Base-by-base conservation (phyloP, 2,113 vertebrate genomes). In the Ia io region DNA sequence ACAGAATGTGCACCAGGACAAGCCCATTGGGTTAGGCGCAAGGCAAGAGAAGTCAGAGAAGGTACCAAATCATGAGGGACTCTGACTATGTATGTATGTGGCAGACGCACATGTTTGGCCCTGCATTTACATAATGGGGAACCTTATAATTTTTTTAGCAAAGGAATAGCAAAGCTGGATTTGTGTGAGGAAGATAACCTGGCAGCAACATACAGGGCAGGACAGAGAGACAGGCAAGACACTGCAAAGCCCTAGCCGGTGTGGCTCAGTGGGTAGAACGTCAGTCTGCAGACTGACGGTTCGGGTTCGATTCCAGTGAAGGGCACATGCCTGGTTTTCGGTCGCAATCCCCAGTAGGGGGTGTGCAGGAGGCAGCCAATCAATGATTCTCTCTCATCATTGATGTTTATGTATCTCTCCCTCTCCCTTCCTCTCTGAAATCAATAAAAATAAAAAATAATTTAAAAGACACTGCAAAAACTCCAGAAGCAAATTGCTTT, bases 131-230 rank as follows among this genome's bases (percentile, higher is more conserved):
- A 51, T 11, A 83, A 42, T 16, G 44, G 32, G 17, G 22, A 94
- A 76, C 4, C 25, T 44, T 63, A 51, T 23, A 63, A 28, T 44
- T 69, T 90, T 85, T 69, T 76, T 49, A 70, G 84, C 25, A 67
- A 88, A 92, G 22, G 28, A 92, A 84, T 13, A 92, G 47, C 35
- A 79, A 95, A 94, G 47, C 61, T 76, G 47, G n/a, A 84, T 51
- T 47, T 85, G 30, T 67, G 16, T 69, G 35, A 89, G 63, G 25
- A 80, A 53, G 30, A 76, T n/a, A 83, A 93, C 78, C 37, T 35
- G n/a, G 20, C n/a, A 91, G 40, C 28, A 88, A 83, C 37, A 63
- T 11, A 20, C 1, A 87, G 16, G 32, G 42, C 51, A 86, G 69
- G 28, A 20, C 25, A 44, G 40, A 16, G 59, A 88, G 91, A 49